Evolutionary conservation across 2,113 vertebrate genomes (phyloP), one percentile per base, ranked within the genome.

Genomic region (Propithecus coquereli): DNA sequence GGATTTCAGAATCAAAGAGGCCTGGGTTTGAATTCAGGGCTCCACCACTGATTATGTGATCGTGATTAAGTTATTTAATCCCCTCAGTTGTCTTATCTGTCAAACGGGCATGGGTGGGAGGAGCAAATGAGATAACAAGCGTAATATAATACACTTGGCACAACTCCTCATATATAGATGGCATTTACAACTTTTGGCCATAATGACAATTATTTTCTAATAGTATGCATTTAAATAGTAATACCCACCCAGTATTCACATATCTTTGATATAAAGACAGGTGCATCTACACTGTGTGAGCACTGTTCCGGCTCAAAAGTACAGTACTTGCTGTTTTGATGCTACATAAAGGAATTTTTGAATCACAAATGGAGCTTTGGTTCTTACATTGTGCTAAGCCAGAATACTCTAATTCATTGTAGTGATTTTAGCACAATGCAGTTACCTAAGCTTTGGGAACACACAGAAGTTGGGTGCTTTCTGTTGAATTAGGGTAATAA

Each of bases 391-490:
- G 66, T 96, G 45, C 54, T 76, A 61, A 87, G 77, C 87, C 45
- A 81, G 77, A 88, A 95, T 79, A 86, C 61, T 66, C 30, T 32
- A 70, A 81, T 90, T 90, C 80, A 80, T 90, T 85, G 90, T 85
- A 93, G 82, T 79, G 87, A 83, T 74, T 98, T 93, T 68, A 90
- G 47, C 71, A 94, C 87, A 97, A 45, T 92, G 63, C 45, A 37
- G 89, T 82, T 87, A 74, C 89, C 73, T 93, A 86, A 96, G 81
- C 73, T 92, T 93, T 70, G 61, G 80, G 81, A 88, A 68, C n/a
- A 84, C 18, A 54, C 17, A 45, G 86, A 92, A 83, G 17, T 92
- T 61, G 95, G 52, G 10, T 81, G 85, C 50, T 89, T 82, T 97
- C 80, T 87, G 20, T 89, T 2, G 1, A 96, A 76, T 30, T 27